Percentiles rank a stretch among this genome's conserved stretches.
phyloP scores from a whole-genome alignment of 2,797 vertebrate species.

The Microtus agrestis region DNA sequence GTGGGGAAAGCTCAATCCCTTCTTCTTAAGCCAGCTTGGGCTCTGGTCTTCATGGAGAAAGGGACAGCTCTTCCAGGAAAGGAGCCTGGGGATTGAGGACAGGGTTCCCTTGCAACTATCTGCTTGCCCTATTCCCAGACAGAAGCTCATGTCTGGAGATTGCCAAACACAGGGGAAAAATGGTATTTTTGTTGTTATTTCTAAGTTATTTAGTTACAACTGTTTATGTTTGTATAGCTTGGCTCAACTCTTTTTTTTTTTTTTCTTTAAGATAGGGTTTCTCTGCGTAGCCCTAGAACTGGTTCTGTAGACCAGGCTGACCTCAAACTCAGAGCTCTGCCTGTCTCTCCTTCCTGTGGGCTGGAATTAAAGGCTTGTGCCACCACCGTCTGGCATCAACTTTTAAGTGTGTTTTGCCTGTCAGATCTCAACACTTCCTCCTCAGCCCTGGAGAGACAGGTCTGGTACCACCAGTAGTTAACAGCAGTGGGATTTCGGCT shows the following conservation, averaged over 20 bases:
- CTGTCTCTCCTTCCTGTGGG: not conserved
- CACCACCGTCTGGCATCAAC: not conserved
- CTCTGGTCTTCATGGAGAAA: not conserved
- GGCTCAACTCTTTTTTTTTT: not conserved
- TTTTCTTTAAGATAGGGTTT: not conserved
- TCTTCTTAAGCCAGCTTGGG: not conserved
- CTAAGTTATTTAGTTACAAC: conserved; percentile 10
- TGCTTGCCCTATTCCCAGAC: not conserved
- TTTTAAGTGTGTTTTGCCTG: conserved; percentile 37
- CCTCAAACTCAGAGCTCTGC: not conserved
- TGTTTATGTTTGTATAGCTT: conserved; percentile 11
- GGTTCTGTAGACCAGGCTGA: not conserved
- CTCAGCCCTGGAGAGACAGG: not conserved
- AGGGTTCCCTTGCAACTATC: not conserved
- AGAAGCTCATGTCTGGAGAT: not conserved
- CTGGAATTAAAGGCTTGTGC: not conserved
- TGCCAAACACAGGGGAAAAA: conserved; percentile 4
- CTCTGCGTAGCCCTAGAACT: not conserved
- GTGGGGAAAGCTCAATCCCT: not conserved
- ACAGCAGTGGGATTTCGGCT: not conserved
- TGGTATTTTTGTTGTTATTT: conserved; percentile 47
- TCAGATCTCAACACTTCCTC: conserved; percentile 34
- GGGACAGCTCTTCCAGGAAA: not conserved
- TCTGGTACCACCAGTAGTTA: conserved; percentile 6
- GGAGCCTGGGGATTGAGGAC: not conserved